Conservation (phyloP, 2,888 invertebrate species). For the Callimorpha dominula region DNA sequence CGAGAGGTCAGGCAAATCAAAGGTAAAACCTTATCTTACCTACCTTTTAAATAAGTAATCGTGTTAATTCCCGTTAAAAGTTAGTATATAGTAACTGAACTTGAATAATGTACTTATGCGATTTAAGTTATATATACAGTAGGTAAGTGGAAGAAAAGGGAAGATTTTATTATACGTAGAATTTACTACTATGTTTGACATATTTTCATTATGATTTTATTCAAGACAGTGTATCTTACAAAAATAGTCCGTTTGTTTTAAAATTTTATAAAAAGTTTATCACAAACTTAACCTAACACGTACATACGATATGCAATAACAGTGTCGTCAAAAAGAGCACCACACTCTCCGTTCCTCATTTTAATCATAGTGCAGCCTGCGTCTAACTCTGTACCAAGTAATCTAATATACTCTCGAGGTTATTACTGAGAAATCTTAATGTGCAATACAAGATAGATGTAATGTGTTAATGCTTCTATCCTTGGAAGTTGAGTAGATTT, state of each 20-base stretch:
- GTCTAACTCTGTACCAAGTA: slow-evolving; percentile 1
- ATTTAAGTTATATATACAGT: no score
- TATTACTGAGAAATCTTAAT: neutral
- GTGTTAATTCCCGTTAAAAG: no score
- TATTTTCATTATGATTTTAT: neutral
- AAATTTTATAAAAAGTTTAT: neutral
- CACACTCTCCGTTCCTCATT: neutral
- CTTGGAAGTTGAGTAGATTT: neutral
- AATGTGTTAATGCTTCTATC: neutral
- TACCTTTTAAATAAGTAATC: no score
- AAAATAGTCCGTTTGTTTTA: no score
- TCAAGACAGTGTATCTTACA: neutral
- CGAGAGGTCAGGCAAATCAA: no score
- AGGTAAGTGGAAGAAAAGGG: no score
- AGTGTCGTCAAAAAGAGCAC: neutral
- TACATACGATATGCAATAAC: neutral
- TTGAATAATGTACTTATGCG: no score
- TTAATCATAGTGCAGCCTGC: slow-evolving; percentile 10
- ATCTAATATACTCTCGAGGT: slow-evolving; percentile 12
- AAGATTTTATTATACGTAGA: no score
- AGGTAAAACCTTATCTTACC: no score
- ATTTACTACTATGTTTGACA: no score
- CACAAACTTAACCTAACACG: neutral
- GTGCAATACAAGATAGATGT: slow-evolving; percentile 6
- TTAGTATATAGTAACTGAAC: no score